A percentile compares a stretch with the other conserved stretches of the same genome.
These are phyloP conservation scores for Myrmecophaga tridactyla DNA, from an alignment of 2,113 vertebrate species.

Conservation along the genomic window DNA sequence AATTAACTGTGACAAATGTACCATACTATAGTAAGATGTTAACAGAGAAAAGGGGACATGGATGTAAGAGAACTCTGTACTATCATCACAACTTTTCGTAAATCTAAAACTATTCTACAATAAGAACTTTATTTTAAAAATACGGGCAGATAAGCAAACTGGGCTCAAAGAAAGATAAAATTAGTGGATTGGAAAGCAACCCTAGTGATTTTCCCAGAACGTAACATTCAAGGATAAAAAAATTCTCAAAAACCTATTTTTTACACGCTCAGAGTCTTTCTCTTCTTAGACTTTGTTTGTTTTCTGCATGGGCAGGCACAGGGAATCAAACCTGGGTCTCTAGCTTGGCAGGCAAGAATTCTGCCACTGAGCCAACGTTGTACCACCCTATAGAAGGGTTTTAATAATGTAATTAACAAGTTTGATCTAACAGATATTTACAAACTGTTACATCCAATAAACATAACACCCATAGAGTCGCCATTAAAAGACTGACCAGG, in stretches of 20 bases:
- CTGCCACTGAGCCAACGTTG: too few relatives aligned
- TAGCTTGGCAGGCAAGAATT: too few relatives aligned
- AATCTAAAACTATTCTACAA: slow-evolving; percentile 15
- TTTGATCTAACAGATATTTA: not conserved
- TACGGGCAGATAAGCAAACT: not conserved
- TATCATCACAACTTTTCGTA: not conserved
- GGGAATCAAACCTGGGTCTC: too few relatives aligned
- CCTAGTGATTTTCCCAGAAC: not conserved
- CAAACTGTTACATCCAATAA: not conserved
- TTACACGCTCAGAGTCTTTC: not conserved
- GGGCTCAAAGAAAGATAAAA: not conserved
- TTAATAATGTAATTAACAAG: not conserved
- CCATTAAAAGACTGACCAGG: not conserved
- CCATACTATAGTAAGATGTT: not conserved
- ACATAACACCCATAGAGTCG: not conserved
- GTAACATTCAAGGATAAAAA: not conserved
- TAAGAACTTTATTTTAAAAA: not conserved
- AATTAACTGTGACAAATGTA: too few relatives aligned
- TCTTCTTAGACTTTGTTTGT: too few relatives aligned
- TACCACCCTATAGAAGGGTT: not conserved
- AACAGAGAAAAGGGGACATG: not conserved
- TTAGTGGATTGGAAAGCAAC: not conserved
- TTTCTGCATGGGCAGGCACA: too few relatives aligned
- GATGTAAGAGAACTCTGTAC: not conserved
- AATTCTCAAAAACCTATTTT: slow-evolving; percentile 13